Conservation (phyloP, 2,113 vertebrate genomes). For the Potamarius usumacintae region DNA sequence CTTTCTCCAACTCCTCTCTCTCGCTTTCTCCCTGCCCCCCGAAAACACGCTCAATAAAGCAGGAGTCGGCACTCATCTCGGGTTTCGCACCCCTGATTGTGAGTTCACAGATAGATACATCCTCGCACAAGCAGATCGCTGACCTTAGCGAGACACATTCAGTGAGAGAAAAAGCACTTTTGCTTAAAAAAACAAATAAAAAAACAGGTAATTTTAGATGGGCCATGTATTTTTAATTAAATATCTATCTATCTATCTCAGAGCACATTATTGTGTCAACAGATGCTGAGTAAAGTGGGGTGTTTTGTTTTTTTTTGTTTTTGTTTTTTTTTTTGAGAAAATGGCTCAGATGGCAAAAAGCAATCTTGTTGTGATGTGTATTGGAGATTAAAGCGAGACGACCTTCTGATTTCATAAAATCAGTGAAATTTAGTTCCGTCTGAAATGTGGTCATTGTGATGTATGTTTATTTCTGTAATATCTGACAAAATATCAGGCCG, state of each 20-base stretch:
- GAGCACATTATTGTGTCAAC: not conserved
- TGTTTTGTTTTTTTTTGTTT: too few relatives aligned
- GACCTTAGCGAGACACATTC: not conserved
- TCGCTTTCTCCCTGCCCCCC: not conserved
- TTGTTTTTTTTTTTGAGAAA: not conserved
- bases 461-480: too few relatives aligned
- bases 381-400: too few relatives aligned
- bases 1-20: slow-evolving; percentile 21
- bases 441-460: too few relatives aligned
- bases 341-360: not conserved
- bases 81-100: slow-evolving; percentile 18
- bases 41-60: slow-evolving; percentile 64
- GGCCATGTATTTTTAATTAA: not conserved
- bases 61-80: slow-evolving; percentile 63
- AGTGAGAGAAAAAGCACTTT: not conserved
- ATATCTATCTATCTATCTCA: too few relatives aligned
- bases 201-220: not conserved
- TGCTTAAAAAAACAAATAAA: not conserved
- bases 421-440: too few relatives aligned
- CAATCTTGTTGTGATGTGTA: not conserved
- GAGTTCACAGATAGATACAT: not conserved
- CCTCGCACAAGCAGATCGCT: not conserved
- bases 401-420: too few relatives aligned
- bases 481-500: too few relatives aligned
- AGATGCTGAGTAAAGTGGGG: not conserved